A percentile compares a stretch with the other conserved stretches of the same genome.
phyloP scores from a whole-genome alignment of 2,797 vertebrate genomes.

The Fistularia commersonii region DNA sequence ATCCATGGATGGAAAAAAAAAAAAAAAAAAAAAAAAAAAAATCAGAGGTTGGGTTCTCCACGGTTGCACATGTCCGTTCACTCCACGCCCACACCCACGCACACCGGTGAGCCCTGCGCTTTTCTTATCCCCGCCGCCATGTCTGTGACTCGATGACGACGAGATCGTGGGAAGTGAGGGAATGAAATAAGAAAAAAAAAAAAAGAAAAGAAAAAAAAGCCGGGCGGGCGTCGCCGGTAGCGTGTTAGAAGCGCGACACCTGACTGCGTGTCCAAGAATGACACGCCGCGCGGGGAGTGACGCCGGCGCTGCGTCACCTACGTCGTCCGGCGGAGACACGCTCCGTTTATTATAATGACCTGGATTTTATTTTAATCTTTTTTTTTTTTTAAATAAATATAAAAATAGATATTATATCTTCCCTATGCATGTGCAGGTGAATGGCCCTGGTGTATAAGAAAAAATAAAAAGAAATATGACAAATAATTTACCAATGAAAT shows the following conservation, averaged over 20 bases:
- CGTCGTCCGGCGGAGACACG: slow-evolving; percentile 26
- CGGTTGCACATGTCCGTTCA: slow-evolving; percentile 26
- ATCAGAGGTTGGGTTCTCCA: slow-evolving; percentile 14
- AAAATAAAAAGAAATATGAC: too few relatives aligned
- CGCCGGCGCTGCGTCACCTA: slow-evolving; percentile 33
- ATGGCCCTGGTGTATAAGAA: too few relatives aligned
- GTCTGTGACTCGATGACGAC: neutral
- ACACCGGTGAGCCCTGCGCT: slow-evolving; percentile 35
- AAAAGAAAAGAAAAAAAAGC: neutral
- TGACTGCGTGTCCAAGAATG: slow-evolving; percentile 78
- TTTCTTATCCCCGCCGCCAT: slow-evolving; percentile 16
- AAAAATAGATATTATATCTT: neutral
- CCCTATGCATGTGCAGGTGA: too few relatives aligned
- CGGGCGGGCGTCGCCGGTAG: slow-evolving; percentile 58
- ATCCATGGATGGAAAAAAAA: too few relatives aligned
- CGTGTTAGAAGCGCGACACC: slow-evolving; percentile 75
- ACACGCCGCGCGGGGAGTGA: slow-evolving; percentile 59
- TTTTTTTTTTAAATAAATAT: neutral
- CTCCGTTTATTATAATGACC: neutral
- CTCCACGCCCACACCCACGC: slow-evolving; percentile 59
- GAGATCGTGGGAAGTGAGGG: slow-evolving; percentile 22
- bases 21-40: too few relatives aligned
- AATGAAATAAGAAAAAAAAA: too few relatives aligned
- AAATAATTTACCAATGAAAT: too few relatives aligned
- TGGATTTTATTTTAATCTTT: neutral